Conservation (phyloP, 2,113 vertebrate species). For the Misgurnus anguillicaudatus region DNA sequence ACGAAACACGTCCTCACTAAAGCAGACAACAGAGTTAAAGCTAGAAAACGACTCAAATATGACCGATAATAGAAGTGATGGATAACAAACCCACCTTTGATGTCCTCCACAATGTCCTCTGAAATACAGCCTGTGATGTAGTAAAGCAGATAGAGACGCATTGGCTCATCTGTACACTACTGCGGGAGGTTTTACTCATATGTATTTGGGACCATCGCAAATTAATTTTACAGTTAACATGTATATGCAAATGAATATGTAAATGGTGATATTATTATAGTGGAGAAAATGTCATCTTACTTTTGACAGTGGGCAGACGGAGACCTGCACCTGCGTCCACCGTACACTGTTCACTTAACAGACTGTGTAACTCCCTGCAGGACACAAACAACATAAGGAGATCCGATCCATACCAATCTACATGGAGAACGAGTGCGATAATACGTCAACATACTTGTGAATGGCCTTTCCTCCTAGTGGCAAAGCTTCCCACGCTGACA, state of each 20-base stretch:
- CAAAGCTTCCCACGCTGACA: conserved; percentile 93
- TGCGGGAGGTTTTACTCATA: no score
- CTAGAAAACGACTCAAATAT: background rate
- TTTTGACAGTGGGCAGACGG: conserved; percentile 84
- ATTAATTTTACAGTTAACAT: no score
- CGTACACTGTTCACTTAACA: conserved; percentile 89
- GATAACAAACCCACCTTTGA: conserved; percentile 81
- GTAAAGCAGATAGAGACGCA: background rate
- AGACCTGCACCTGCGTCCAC: conserved; percentile 89
- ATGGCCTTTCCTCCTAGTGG: conserved; percentile 94
- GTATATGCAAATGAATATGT: no score
- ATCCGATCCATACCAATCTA: background rate
- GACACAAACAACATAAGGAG: conserved; percentile 30
- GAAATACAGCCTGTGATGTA: conserved; percentile 80
- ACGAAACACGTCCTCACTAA: conserved; percentile 94
- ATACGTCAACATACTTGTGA: conserved; percentile 84
- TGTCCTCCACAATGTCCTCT: conserved; percentile 94
- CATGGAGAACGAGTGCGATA: no score
- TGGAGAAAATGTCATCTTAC: conserved; percentile 68
- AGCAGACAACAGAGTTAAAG: conserved; percentile 6
- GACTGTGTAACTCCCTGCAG: conserved; percentile 84
- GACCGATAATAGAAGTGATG: background rate
- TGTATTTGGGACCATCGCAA: no score
- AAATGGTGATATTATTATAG: no score
- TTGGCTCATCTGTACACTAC: no score